These are phyloP conservation scores for Paguma larvata DNA, from an alignment of 2,797 vertebrate genomes.

Conservation along the genomic window DNA sequence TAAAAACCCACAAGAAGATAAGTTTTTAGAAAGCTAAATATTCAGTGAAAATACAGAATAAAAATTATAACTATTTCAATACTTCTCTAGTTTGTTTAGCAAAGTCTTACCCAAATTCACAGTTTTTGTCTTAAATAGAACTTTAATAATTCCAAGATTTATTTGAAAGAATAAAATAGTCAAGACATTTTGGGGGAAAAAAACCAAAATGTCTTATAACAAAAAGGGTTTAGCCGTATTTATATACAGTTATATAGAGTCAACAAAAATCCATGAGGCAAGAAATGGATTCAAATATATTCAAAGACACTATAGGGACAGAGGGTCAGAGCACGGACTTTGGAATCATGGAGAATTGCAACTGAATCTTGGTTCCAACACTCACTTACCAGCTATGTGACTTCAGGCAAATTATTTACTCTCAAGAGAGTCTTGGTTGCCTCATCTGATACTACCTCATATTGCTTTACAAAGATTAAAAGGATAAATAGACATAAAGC, in stretches of 20 bases:
- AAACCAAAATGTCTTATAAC: neutral
- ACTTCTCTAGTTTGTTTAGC: neutral
- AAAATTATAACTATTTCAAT: neutral
- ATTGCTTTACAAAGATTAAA: neutral
- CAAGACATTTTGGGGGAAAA: neutral
- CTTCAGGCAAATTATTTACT: neutral
- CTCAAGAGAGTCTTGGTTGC: neutral
- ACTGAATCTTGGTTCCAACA: neutral
- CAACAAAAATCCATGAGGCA: neutral
- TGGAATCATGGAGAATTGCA: neutral
- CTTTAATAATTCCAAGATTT: neutral
- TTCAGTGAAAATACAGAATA: neutral
- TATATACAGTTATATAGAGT: too few relatives aligned
- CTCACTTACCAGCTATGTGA: neutral
- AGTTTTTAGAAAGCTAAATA: neutral
- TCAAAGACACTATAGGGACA: neutral
- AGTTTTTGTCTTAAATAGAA: neutral
- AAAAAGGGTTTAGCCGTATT: neutral
- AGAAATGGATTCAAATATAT: neutral
- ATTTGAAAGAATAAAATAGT: neutral
- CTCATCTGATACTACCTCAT: neutral
- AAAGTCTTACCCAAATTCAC: neutral
- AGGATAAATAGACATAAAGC: neutral
- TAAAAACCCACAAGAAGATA: neutral
- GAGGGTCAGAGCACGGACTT: neutral